phyloP scores from a whole-genome alignment of 2,888 invertebrate genomes.

The Xestia rhomboidea region DNA sequence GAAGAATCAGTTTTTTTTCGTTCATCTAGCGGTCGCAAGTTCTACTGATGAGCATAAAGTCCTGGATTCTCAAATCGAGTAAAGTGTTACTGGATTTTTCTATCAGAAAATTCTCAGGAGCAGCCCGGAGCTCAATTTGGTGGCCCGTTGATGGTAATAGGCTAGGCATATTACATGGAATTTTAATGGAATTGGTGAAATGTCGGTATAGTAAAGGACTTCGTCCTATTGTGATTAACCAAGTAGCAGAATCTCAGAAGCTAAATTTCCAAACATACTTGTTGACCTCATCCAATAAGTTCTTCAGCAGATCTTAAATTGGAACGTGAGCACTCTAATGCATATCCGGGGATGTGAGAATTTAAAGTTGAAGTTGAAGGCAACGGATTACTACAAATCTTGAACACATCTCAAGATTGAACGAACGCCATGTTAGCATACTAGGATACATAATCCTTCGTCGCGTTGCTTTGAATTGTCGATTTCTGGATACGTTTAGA shows the following conservation, averaged over 20 bases:
- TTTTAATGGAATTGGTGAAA: not conserved
- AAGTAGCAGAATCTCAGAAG: too few relatives aligned
- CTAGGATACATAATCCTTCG: not conserved
- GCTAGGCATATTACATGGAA: not conserved
- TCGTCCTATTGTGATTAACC: not conserved
- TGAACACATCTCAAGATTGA: slow-evolving; percentile 47
- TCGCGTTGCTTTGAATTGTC: slow-evolving; percentile 13
- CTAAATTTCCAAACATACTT: not conserved
- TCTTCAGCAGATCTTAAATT: slow-evolving; percentile 18
- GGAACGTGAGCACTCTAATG: slow-evolving; percentile 14
- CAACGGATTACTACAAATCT: slow-evolving; percentile 41
- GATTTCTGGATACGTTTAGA: slow-evolving; percentile 11
- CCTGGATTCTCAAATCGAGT: not conserved
- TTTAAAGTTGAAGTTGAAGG: slow-evolving; percentile 44
- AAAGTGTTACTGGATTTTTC: not conserved
- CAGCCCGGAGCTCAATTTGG: not conserved
- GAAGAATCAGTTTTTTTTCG: not conserved
- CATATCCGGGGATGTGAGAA: slow-evolving; percentile 20
- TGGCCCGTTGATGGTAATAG: not conserved
- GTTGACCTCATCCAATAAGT: slow-evolving; percentile 4
- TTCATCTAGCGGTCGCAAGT: not conserved
- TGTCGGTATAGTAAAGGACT: not conserved
- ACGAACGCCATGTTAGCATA: slow-evolving; percentile 35
- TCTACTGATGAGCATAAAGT: not conserved
- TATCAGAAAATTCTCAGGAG: not conserved